Base-by-base conservation (phyloP, 2,797 vertebrate species). In the Pithecia hirsuta region DNA sequence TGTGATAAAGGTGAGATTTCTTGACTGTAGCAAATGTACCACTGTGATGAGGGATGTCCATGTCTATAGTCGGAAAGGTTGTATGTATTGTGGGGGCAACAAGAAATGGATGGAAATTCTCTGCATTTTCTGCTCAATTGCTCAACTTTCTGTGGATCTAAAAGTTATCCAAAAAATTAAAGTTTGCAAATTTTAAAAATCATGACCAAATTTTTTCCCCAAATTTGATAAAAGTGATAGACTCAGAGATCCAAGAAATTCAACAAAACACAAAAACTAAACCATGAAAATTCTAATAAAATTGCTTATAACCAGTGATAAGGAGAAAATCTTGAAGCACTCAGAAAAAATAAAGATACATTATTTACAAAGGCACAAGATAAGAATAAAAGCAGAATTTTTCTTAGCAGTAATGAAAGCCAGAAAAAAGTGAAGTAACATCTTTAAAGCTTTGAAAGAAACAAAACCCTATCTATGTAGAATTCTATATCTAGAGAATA, bases 391-490 rank as follows among this genome's bases (percentile, higher is more conserved):
- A 94, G 33, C 9, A 64, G 24, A 70, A 12, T 41, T 93, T 74
- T 94, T 75, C n/a, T 93, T 9, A 72, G 67, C 70, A 86, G 36
- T 46, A 93, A 88, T 70, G 26, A 61, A 64, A 84, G 24, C 8
- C 88, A 61, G 74, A 76, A 80, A 81, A 61, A 48, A 8, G 6
- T 4, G 7, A 30, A 57, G 4, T 1, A 33, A 36, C n/a, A 33
- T 80, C 84, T 89, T 72, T 14, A 78, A 46, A 93, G 6, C 76
- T 80, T 36, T 95, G 59, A 91, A 52, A 92, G 44, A 87, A 93
- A 96, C 33, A 79, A 96, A 90, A 83, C 19, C 19, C 28, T 57
- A 28, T 76, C 72, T 93, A 64, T 61, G 24, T 81, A 76, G 12
- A 95, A 70, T 81, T 88, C 48, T 87, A 44, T 30, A 39, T 84